Evolutionary conservation across 2,113 vertebrate genomes (phyloP).

Genomic region (Murina feae): DNA sequence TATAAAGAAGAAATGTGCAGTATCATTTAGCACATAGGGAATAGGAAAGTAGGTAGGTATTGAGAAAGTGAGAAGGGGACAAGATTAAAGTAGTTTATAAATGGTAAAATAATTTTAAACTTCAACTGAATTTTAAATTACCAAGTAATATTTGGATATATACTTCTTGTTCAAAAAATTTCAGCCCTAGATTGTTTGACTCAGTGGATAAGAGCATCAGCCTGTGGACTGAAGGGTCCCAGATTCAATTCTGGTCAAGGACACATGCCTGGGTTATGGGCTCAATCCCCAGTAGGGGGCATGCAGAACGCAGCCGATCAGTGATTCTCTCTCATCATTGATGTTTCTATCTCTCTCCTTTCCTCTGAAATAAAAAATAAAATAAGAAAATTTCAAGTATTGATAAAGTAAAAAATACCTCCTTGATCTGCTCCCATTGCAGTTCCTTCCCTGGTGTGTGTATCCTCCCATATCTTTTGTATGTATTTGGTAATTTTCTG

Average conservation of each 20-base stretch:
- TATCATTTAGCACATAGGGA: neutral
- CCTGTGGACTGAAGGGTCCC: no score
- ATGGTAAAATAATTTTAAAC: neutral
- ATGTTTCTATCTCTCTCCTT: no score
- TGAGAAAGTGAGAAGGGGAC: neutral
- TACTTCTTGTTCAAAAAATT: neutral
- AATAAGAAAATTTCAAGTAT: neutral
- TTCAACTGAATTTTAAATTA: slow-evolving; percentile 15
- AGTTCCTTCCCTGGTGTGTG: neutral
- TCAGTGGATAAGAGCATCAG: no score
- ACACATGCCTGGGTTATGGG: no score
- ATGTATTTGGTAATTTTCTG: neutral
- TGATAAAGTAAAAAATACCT: neutral
- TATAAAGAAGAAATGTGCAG: neutral
- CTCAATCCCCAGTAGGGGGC: no score
- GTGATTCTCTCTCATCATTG: no score
- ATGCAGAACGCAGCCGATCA: no score
- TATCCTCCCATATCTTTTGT: neutral
- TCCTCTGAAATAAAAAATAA: no score
- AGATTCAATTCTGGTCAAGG: no score
- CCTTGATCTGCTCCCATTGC: neutral
- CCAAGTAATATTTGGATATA: neutral
- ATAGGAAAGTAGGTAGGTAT: neutral
- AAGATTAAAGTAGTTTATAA: neutral
- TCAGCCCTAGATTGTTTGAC: neutral